Base-by-base conservation (phyloP, 1,140 invertebrate genomes). In the Drosophila mayri region DNA sequence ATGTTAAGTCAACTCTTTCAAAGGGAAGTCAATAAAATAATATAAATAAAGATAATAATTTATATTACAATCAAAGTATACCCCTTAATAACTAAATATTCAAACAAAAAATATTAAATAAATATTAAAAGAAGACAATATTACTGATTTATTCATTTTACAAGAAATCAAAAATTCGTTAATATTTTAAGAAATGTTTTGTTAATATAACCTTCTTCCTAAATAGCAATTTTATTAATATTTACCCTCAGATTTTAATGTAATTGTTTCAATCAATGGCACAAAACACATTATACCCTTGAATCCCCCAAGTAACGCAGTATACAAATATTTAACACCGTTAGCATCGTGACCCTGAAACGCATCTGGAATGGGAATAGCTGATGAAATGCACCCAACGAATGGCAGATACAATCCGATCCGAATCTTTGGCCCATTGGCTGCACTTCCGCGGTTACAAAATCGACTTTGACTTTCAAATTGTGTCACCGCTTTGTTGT, bases 381-480 rank as follows among this genome's bases (percentile, higher is more conserved):
- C 77, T 90, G 82, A 74, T 90, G 85, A 84, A 88, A 88, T 85
- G 73, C 52, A 67, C 28, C 38, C 62, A 59, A 59, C 73, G 38
- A 54, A 52, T 22, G 64, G 64, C 28, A 64, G 46, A 68, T 72
- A 47, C 40, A 50, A 77, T 61, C 40, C 72, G 22, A 44, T 30
- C 14, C 66, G 30, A 55, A 37, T 46, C 35, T 16, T 14, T 37
- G 55, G 41, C 12, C 41, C 38, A 66, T 32, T 25, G 18, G 40
- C 55, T 55, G 60, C 76, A 79, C 62, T 79, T 64, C 52, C 57
- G 41, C 50, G 84, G 80, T 87, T 87, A 77, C 84, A 80, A 87
- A 88, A 88, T 76, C 70, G 70, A 82, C 61, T 76, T 73, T 90
- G 86, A 90, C 86, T 88, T 88, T 90, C 85, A 90, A 83, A 90